Percentiles rank a stretch among this genome's conserved stretches.
phyloP scores from a whole-genome alignment of 2,888 invertebrate species.

The Anorthoa munda region DNA sequence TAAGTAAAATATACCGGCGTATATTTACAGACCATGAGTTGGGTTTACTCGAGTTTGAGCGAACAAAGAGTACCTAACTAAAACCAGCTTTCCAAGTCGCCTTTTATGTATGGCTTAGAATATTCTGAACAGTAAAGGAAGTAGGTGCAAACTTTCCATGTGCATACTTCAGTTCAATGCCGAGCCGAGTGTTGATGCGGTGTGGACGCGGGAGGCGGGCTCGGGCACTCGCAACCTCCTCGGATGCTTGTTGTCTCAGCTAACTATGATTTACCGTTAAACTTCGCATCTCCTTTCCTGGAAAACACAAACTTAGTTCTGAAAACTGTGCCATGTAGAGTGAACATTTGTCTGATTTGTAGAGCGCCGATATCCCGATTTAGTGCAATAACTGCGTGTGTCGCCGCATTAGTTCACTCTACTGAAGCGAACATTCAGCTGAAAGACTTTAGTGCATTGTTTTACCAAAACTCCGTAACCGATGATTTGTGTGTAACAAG shows the following conservation, averaged over 20 bases:
- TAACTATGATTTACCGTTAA: conserved; percentile 82
- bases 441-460: conserved; percentile 34
- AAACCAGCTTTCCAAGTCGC: conserved; percentile 57
- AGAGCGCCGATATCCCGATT: conserved; percentile 53
- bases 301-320: conserved; percentile 76
- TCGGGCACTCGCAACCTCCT: conserved; percentile 65
- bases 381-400: conserved; percentile 55
- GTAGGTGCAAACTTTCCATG: conserved; percentile 57
- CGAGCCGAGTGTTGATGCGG: conserved; percentile 57
- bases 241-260: conserved; percentile 76
- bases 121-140: conserved; percentile 61
- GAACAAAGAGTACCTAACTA: conserved; percentile 61
- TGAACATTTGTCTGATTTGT: conserved; percentile 64
- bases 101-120: conserved; percentile 63
- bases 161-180: conserved; percentile 59
- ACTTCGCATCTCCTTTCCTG: conserved; percentile 77
- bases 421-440: conserved; percentile 31
- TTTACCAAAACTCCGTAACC: conserved; percentile 22
- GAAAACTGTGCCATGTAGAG: conserved; percentile 71
- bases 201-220: conserved; percentile 46
- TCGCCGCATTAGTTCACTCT: conserved; percentile 40
- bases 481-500: conserved; percentile 30
- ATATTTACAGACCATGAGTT: conserved; percentile 44
- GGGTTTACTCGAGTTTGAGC: conserved; percentile 47
- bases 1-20: conserved; percentile 4